Evolutionary conservation across 2,113 vertebrate species (phyloP).

Genomic region (Andinoacara biseriatus): DNA sequence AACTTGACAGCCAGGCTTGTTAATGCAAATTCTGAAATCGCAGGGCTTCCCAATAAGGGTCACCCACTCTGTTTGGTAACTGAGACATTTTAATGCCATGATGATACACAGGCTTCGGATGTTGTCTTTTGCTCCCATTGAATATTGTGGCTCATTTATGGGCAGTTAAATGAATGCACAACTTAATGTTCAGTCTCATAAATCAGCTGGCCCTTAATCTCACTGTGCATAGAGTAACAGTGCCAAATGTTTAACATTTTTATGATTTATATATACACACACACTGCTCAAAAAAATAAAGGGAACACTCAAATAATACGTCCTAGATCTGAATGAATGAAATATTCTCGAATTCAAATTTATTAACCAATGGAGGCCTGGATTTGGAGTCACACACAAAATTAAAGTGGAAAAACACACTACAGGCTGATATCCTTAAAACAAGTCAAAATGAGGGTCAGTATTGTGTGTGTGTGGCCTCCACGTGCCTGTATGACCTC

Average conservation of each 20-base stretch:
- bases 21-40: slow-evolving; percentile 22
- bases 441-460: too few relatives aligned
- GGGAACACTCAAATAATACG: too few relatives aligned
- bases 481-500: too few relatives aligned
- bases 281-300: too few relatives aligned
- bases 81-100: not conserved
- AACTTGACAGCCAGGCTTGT: slow-evolving; percentile 20
- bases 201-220: not conserved
- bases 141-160: not conserved
- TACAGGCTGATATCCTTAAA: too few relatives aligned
- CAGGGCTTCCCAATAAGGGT: not conserved
- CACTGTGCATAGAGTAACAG: not conserved
- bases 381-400: too few relatives aligned
- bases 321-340: too few relatives aligned
- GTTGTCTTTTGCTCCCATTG: not conserved
- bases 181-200: not conserved
- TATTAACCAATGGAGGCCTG: too few relatives aligned
- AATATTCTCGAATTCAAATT: too few relatives aligned
- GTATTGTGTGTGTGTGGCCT: too few relatives aligned
- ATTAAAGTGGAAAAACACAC: too few relatives aligned
- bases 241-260: not conserved
- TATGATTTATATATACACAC: not conserved
- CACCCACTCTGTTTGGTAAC: not conserved
- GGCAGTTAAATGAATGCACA: not conserved
- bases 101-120: not conserved